These are phyloP conservation scores for Sebastes diploproa DNA, from an alignment of 2,797 vertebrate species.

Conservation along the genomic window DNA sequence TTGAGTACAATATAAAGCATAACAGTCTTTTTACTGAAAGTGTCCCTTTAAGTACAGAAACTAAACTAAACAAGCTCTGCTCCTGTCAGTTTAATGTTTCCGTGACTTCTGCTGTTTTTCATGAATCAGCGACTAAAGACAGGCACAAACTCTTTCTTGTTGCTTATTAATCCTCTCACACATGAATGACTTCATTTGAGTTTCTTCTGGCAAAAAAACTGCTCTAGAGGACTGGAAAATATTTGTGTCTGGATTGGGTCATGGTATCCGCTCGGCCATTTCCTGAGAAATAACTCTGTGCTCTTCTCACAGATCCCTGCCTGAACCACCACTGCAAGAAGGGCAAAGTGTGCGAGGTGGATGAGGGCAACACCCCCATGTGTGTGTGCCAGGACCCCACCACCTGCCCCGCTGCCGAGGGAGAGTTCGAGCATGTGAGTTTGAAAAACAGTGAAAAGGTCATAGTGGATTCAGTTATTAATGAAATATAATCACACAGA, in stretches of 20 bases:
- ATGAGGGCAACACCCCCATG: conserved; percentile 93
- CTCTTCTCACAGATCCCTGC: conserved; percentile 86
- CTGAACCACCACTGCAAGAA: conserved; percentile 98
- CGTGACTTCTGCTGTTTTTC: not conserved
- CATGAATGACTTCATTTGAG: not conserved
- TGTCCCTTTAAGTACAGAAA: not conserved
- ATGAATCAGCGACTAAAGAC: not conserved
- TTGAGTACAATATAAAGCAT: not conserved
- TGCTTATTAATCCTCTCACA: not conserved
- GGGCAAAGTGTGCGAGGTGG: conserved; percentile 96
- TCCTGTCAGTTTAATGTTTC: not conserved
- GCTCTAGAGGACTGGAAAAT: not conserved
- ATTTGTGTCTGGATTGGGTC: not conserved
- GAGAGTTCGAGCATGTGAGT: conserved; percentile 93
- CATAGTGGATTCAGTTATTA: accelerated
- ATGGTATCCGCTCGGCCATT: not conserved
- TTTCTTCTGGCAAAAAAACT: not conserved
- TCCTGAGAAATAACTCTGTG: not conserved
- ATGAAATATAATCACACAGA: not conserved
- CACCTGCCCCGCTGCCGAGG: conserved; percentile 86
- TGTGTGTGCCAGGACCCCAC: conserved; percentile 97
- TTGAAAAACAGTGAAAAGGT: not conserved
- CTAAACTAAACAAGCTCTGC: not conserved
- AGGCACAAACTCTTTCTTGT: not conserved
- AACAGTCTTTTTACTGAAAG: not conserved